These are phyloP conservation scores for Phoenicopterus ruber DNA, from an alignment of 2,113 vertebrate species.

Conservation along the genomic window DNA sequence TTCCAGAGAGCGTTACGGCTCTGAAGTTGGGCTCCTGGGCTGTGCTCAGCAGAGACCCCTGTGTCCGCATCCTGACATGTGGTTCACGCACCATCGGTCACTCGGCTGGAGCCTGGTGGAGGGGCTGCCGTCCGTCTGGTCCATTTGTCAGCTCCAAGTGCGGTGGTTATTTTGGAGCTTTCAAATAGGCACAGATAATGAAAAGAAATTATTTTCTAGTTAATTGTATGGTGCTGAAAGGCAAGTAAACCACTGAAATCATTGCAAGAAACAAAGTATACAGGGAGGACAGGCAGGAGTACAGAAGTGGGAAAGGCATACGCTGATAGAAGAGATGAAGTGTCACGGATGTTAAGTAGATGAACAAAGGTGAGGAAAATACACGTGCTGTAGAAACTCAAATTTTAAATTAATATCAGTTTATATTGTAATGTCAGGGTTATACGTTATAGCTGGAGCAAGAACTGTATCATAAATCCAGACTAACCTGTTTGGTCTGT, in stretches of 20 bases:
- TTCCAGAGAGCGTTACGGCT: background rate
- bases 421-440: background rate
- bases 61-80: fast-evolving
- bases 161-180: background rate
- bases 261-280: background rate
- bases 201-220: background rate
- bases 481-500: background rate
- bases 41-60: background rate
- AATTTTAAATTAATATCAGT: background rate
- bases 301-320: background rate
- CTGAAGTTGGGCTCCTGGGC: background rate
- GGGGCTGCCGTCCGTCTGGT: background rate
- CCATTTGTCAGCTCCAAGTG: background rate
- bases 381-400: background rate
- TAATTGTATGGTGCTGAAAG: background rate
- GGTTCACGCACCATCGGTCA: fast-evolving
- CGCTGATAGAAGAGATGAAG: background rate
- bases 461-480: background rate
- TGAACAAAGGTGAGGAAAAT: background rate
- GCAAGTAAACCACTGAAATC: background rate
- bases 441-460: background rate
- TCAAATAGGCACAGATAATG: background rate
- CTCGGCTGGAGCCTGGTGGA: background rate
- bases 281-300: background rate
- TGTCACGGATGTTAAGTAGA: background rate